These are phyloP conservation scores for Cheilosia vernalis DNA, from an alignment of 2,888 invertebrate genomes.

Conservation along the genomic window DNA sequence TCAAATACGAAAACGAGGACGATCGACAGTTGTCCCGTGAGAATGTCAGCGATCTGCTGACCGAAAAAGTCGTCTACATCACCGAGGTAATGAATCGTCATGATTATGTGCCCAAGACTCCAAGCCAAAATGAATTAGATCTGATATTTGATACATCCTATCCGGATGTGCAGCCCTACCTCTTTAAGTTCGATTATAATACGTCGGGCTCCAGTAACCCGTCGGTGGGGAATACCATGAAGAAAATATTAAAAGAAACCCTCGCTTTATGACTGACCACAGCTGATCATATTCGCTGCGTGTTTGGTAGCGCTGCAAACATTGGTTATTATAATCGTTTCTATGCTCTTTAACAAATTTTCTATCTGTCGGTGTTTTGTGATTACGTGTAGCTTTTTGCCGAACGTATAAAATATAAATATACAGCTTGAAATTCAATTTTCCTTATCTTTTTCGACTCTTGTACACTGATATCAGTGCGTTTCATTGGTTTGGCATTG, in stretches of 20 bases:
- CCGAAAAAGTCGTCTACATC: conserved; percentile 97
- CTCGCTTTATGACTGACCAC: conserved; percentile 88
- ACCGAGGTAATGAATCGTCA: conserved; percentile 97
- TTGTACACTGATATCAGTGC: background rate
- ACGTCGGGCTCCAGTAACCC: conserved; percentile 90
- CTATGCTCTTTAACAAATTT: conserved; percentile 54
- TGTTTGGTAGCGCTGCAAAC: conserved; percentile 17
- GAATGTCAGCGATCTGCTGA: conserved; percentile 92
- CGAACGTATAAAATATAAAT: conserved; percentile 41
- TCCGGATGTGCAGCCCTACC: conserved; percentile 97
- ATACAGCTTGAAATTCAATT: conserved; percentile 29
- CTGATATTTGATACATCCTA: conserved; percentile 97
- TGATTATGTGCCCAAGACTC: conserved; percentile 98
- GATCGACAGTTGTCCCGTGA: conserved; percentile 94
- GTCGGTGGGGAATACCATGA: conserved; percentile 94
- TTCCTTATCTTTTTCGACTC: conserved; percentile 36
- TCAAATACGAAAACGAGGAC: conserved; percentile 92
- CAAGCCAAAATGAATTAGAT: conserved; percentile 95
- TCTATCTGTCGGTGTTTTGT: conserved; percentile 63
- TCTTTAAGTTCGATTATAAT: conserved; percentile 95
- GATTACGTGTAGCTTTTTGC: conserved; percentile 55
- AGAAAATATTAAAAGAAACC: conserved; percentile 94
- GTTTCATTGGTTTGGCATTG: conserved; percentile 1
- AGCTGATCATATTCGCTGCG: conserved; percentile 27
- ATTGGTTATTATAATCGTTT: conserved; percentile 60